These are phyloP conservation scores for Holothuria glaberrima DNA, from an alignment of 35 echinoderm and acorn worm species.

Conservation along the genomic window DNA sequence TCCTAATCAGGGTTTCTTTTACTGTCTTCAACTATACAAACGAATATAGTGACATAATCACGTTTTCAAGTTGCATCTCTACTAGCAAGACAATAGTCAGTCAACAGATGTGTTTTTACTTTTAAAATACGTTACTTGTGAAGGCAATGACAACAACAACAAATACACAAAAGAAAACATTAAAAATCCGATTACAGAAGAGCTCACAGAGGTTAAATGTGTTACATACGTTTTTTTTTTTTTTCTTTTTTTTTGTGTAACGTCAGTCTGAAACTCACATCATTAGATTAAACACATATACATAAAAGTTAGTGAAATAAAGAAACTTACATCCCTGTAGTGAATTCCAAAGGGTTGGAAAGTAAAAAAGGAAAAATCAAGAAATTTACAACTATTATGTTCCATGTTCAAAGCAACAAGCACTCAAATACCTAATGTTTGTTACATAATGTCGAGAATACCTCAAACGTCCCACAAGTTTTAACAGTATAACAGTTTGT, in stretches of 20 bases:
- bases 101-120: not conserved
- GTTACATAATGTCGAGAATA: not conserved
- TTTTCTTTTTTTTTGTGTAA: not conserved
- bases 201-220: not conserved
- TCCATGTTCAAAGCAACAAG: not conserved
- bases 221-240: not conserved
- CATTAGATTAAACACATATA: no score
- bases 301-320: no score
- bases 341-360: no score
- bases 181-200: constrained; percentile 3
- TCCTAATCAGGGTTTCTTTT: not conserved
- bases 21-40: not conserved
- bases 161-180: constrained; percentile 11
- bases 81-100: not conserved
- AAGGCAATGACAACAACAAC: not conserved
- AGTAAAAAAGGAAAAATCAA: constrained; percentile 2
- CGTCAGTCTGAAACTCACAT: not conserved
- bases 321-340: no score
- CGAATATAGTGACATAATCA: constrained; percentile 1
- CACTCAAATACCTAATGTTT: no score
- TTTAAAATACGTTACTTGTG: not conserved
- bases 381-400: not conserved
- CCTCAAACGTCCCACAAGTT: not conserved
- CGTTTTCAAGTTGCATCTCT: not conserved
- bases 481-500: constrained; percentile 11